Conservation (phyloP, 2,797 vertebrate species). For the Myotis planiceps region DNA sequence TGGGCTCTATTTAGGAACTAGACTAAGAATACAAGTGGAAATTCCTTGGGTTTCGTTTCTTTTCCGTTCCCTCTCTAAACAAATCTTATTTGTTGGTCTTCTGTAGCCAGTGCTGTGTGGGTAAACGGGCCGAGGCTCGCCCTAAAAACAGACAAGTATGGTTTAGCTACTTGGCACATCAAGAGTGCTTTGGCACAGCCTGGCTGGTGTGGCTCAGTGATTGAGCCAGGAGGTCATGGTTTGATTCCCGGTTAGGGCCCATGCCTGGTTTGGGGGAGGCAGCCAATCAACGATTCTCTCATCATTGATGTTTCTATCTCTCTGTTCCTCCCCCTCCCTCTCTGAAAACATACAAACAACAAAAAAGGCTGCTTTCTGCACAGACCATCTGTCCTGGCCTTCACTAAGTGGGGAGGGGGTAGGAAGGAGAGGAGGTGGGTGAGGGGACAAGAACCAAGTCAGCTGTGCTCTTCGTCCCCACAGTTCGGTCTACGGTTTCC, state of each 20-base stretch:
- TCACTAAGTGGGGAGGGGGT: rapidly evolving
- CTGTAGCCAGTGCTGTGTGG: not conserved
- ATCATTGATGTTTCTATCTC: no score
- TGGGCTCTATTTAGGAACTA: not conserved
- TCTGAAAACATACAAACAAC: no score
- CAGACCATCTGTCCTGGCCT: not conserved
- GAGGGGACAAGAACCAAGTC: rapidly evolving
- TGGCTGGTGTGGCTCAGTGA: no score
- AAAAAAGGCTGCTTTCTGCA: not conserved
- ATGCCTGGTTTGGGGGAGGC: no score
- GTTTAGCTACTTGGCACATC: not conserved
- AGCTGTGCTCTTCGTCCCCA: not conserved
- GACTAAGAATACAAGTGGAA: not conserved
- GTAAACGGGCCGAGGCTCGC: not conserved
- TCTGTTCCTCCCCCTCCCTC: no score
- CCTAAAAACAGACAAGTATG: not conserved
- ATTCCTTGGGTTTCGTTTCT: not conserved
- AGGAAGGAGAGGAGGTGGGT: not conserved
- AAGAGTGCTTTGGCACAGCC: not conserved
- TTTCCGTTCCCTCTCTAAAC: not conserved
- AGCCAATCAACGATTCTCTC: no score
- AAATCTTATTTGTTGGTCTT: not conserved
- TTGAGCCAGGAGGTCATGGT: no score
- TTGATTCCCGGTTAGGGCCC: no score
- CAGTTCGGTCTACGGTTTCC: not conserved